Percentiles rank a stretch among this genome's conserved stretches.
These are phyloP conservation scores for Aculops lycopersici DNA, from an alignment of 1,140 invertebrate genomes.

Conservation along the genomic window DNA sequence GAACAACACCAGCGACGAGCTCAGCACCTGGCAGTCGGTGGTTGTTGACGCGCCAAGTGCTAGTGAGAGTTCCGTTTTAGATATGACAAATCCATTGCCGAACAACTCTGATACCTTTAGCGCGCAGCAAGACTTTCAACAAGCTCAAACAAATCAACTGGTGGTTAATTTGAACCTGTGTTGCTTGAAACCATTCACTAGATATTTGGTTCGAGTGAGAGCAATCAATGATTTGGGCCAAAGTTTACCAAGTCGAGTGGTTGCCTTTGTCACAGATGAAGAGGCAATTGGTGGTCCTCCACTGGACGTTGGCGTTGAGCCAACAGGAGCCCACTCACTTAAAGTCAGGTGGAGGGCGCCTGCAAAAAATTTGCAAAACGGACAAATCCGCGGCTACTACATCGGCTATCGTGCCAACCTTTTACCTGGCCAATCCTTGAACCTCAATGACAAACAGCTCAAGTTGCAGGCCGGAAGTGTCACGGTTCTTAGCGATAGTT, in stretches of 20 bases:
- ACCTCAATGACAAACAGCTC: neutral
- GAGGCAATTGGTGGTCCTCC: constrained; percentile 21
- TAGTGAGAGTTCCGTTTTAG: neutral
- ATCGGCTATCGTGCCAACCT: neutral
- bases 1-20: neutral
- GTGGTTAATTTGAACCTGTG: neutral
- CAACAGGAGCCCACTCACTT: constrained; percentile 17
- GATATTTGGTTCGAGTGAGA: neutral
- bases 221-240: constrained; percentile 1
- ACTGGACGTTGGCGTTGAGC: constrained; percentile 14
- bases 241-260: constrained; percentile 25
- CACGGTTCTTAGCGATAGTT: neutral
- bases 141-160: neutral
- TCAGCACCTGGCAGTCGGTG: neutral
- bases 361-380: constrained; percentile 4
- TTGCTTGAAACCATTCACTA: neutral
- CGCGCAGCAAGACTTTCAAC: neutral
- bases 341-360: constrained; percentile 16
- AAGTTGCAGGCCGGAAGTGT: neutral
- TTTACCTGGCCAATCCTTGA: neutral
- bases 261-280: constrained; percentile 67
- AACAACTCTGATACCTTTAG: neutral
- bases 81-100: neutral
- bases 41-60: neutral
- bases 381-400: constrained; percentile 28